These are phyloP conservation scores for Thomomys bottae DNA, from an alignment of 2,113 vertebrate species.

Conservation along the genomic window DNA sequence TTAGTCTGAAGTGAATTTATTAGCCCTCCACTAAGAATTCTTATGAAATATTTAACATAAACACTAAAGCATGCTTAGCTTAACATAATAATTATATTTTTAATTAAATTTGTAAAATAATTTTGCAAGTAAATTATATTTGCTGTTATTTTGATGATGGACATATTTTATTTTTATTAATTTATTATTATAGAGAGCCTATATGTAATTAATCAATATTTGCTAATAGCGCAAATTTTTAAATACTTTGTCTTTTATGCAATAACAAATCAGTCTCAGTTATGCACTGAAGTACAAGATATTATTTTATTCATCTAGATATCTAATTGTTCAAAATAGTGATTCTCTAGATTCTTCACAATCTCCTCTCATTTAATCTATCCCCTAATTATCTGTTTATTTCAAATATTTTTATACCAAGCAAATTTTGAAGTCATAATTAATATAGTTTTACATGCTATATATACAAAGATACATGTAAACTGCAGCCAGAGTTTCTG, in stretches of 20 bases:
- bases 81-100: neutral
- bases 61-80: slow-evolving; percentile 1
- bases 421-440: neutral
- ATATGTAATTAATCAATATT: neutral
- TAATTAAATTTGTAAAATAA: too few relatives aligned
- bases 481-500: neutral
- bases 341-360: neutral
- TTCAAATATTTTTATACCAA: slow-evolving; percentile 17
- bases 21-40: slow-evolving; percentile 26
- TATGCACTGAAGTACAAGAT: neutral
- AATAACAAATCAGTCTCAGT: neutral
- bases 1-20: slow-evolving; percentile 43
- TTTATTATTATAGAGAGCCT: neutral
- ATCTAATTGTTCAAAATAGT: neutral
- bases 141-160: slow-evolving; percentile 17
- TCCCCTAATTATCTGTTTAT: neutral
- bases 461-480: slow-evolving; percentile 27
- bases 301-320: neutral
- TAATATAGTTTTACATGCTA: neutral
- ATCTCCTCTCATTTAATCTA: neutral
- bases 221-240: neutral
- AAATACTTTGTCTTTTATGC: slow-evolving; percentile 9
- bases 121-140: slow-evolving; percentile 18
- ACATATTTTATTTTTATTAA: slow-evolving; percentile 1
- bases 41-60: slow-evolving; percentile 13